Percentiles rank a stretch among this genome's conserved stretches.
Conservation (phyloP, 1,140 invertebrate genomes). For the Thaumetopoea pityocampa region DNA sequence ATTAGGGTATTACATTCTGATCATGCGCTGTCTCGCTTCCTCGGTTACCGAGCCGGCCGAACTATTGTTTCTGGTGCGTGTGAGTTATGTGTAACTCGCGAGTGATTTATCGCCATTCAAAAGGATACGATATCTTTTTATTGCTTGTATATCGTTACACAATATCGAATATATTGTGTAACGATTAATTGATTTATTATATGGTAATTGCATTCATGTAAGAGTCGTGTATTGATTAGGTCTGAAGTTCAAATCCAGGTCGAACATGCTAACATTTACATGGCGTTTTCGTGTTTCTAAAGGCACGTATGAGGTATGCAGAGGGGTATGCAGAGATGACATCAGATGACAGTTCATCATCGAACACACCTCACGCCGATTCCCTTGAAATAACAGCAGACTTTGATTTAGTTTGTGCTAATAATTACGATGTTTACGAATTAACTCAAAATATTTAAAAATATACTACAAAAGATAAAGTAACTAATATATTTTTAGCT, state of each 20-base stretch:
- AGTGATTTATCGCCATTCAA: constrained; percentile 61
- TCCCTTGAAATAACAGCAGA: no score
- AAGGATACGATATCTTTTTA: constrained; percentile 34
- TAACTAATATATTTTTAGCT: constrained; percentile 2
- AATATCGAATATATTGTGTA: background rate
- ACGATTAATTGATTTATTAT: constrained; percentile 10
- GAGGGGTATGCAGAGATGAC: no score
- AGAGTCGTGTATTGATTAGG: no score
- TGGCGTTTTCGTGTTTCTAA: no score
- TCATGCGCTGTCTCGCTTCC: constrained; percentile 59
- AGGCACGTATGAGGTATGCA: no score
- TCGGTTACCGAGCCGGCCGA: constrained; percentile 40
- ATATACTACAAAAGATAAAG: background rate
- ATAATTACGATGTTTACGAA: no score
- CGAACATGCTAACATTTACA: no score
- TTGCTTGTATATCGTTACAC: constrained; percentile 10
- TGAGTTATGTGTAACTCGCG: constrained; percentile 54
- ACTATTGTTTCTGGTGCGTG: constrained; percentile 44
- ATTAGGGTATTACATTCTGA: constrained; percentile 63
- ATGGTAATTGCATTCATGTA: constrained; percentile 1
- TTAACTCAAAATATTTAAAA: no score
- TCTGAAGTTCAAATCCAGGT: no score
- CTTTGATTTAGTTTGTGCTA: no score
- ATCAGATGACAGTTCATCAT: no score
- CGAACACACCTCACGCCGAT: no score